Conservation (phyloP, 2,797 vertebrate genomes). For the Picus viridis region DNA sequence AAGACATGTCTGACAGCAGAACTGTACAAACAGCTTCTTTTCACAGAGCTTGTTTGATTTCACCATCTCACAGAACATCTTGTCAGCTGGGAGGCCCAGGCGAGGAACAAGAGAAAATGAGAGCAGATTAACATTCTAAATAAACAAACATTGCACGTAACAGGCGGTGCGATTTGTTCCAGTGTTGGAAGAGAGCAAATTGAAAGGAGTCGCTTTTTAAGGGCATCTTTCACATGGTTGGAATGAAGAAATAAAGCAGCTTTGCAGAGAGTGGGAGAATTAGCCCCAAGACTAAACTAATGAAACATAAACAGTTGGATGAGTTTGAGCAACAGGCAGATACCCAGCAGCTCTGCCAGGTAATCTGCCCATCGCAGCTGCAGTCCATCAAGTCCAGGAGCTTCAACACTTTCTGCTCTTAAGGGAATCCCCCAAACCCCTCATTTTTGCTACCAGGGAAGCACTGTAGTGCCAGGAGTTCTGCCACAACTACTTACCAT, state of each 20-base stretch:
- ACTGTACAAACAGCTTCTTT: slow-evolving; percentile 91
- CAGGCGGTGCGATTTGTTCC: not conserved
- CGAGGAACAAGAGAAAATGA: slow-evolving; percentile 33
- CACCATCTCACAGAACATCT: slow-evolving; percentile 93
- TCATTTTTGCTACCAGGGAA: not conserved
- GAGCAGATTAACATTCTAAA: slow-evolving; percentile 61
- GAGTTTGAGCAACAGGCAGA: slow-evolving; percentile 8
- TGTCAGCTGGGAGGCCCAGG: slow-evolving; percentile 80
- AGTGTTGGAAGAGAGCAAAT: not conserved
- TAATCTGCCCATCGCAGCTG: not conserved
- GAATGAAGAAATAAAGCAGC: slow-evolving; percentile 30
- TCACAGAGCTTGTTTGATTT: slow-evolving; percentile 92
- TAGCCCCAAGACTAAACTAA: slow-evolving; percentile 31
- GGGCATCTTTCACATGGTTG: slow-evolving; percentile 1
- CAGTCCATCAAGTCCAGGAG: slow-evolving; percentile 5
- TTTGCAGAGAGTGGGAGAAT: slow-evolving; percentile 40
- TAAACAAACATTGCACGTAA: slow-evolving; percentile 41
- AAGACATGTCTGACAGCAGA: slow-evolving; percentile 93
- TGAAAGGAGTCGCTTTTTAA: not conserved
- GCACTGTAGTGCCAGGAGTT: not conserved
- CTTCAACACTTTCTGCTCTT: not conserved
- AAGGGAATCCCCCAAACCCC: not conserved
- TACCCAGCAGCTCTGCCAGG: slow-evolving; percentile 8
- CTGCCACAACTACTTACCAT: slow-evolving; percentile 81
- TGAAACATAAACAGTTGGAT: not conserved